A percentile compares a stretch with the other conserved stretches of the same genome.
phyloP scores from a whole-genome alignment of 2,888 invertebrate genomes.

The Thereva unica region DNA sequence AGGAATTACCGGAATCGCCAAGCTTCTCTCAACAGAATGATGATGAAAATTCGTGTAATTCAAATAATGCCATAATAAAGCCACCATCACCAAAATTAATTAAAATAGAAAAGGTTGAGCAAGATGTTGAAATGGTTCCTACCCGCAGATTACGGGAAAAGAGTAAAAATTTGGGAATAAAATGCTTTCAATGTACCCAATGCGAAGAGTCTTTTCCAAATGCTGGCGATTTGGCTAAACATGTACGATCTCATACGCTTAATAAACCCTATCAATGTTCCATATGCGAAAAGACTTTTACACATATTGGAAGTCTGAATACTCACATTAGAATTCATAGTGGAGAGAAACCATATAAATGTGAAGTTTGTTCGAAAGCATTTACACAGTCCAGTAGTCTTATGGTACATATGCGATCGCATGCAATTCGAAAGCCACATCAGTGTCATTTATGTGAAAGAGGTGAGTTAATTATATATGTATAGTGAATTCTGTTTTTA shows the following conservation, averaged over 20 bases:
- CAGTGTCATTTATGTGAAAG: slow-evolving; percentile 57
- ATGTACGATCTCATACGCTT: slow-evolving; percentile 57
- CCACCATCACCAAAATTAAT: slow-evolving; percentile 12
- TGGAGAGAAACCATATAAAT: slow-evolving; percentile 58
- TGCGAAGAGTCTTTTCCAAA: slow-evolving; percentile 56
- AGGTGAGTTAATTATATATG: slow-evolving; percentile 44
- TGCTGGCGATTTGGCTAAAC: slow-evolving; percentile 58
- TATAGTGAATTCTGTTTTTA: neutral
- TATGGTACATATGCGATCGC: slow-evolving; percentile 58
- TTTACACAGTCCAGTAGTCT: slow-evolving; percentile 58
- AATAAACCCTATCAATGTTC: slow-evolving; percentile 58
- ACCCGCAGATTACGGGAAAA: slow-evolving; percentile 18
- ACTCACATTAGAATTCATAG: slow-evolving; percentile 58
- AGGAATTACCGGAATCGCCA: slow-evolving; percentile 23
- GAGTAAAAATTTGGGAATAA: slow-evolving; percentile 28
- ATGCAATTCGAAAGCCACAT: slow-evolving; percentile 55
- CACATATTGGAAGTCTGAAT: slow-evolving; percentile 58
- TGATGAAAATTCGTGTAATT: slow-evolving; percentile 39
- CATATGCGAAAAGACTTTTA: slow-evolving; percentile 57
- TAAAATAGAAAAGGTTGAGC: slow-evolving; percentile 8
- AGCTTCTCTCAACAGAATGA: slow-evolving; percentile 30
- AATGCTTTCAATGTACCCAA: slow-evolving; percentile 54
- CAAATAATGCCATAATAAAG: slow-evolving; percentile 31
- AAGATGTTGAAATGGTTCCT: slow-evolving; percentile 8
- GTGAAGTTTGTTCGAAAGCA: slow-evolving; percentile 56